Conservation (phyloP, 2,888 invertebrate genomes). For the Caradrina kadenii region DNA sequence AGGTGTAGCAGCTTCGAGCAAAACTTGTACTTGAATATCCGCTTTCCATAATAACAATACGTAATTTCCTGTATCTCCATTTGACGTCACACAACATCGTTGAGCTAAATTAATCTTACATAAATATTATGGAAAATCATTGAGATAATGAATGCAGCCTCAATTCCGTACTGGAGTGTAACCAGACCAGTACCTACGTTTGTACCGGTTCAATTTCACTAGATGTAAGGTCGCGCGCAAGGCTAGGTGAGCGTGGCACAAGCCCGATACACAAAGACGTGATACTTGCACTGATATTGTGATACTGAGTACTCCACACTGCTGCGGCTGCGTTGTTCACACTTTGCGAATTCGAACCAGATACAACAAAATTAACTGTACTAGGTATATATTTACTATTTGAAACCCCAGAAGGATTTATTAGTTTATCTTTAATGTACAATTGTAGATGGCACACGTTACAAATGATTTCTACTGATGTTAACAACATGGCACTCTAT, state of each 20-base stretch:
- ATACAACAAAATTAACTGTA: not conserved
- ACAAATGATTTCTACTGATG: constrained; percentile 15
- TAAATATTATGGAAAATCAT: constrained; percentile 58
- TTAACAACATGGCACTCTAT: constrained; percentile 12
- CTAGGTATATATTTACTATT: not conserved
- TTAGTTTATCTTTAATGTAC: too few species aligned
- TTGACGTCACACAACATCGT: constrained; percentile 38
- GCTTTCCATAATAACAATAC: constrained; percentile 57
- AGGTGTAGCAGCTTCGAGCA: constrained; percentile 26
- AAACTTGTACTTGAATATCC: constrained; percentile 48
- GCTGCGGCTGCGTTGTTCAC: constrained; percentile 19
- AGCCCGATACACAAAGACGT: constrained; percentile 50
- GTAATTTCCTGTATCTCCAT: constrained; percentile 55
- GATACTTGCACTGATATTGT: constrained; percentile 16
- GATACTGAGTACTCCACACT: constrained; percentile 5
- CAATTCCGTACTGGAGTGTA: constrained; percentile 71
- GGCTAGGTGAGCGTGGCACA: constrained; percentile 82
- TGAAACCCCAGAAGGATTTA: too few species aligned
- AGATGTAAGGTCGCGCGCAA: constrained; percentile 87
- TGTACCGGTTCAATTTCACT: constrained; percentile 88
- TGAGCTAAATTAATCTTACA: constrained; percentile 56
- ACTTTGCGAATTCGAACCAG: constrained; percentile 1
- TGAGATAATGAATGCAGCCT: constrained; percentile 70
- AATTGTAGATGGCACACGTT: not conserved
- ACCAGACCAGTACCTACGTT: constrained; percentile 68